Base-by-base conservation (phyloP, 2,113 vertebrate genomes). In the Misgurnus anguillicaudatus region DNA sequence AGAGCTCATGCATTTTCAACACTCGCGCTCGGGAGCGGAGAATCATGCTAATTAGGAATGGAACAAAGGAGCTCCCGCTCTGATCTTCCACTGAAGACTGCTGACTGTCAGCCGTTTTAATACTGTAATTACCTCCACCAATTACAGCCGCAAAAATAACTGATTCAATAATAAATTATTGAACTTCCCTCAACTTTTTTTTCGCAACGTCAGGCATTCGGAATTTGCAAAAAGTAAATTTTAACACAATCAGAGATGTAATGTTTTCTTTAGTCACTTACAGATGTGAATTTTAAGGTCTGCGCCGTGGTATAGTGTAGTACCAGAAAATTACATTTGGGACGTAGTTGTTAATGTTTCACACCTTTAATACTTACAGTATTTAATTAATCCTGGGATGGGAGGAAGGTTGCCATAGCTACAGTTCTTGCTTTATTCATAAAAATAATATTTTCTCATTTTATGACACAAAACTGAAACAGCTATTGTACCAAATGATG, bases 71-170 rank as follows among this genome's bases (percentile, higher is more conserved):
- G 58, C 81, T 64, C 81, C 48, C 77, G 71, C 86, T 88, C 80
- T 90, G 82, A 88, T 88, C 87, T 82, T 81, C 81, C 79, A n/a
- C 63, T 17, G 39, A 72, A 84, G 68, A 86, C 83, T 86, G 87
- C 84, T 92, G 91, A 89, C 83, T 86, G 85, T 75, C 83, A 85
- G 84, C 82, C 82, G 77, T 86, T 91, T 83, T 85, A 84, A 87
- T 83, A 19, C 70, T 77, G 84, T 86, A 89, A 90, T 92, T 88
- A 88, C 85, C 75, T 83, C 78, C 67, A 69, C 70, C 65, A 45
- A 78, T 79, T 80, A 82, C 75, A 86, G 51, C 76, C 58, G 82
- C 67, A 64, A 75, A 85, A 85, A 79, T 65, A 80, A 75, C 79
- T 31, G 36, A 19, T 75, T 79, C 72, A 62, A 62, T 74, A 74